Evolutionary conservation across 2,888 invertebrate genomes (phyloP), one percentile per base, ranked within the genome.

Genomic region (Timandra comae): DNA sequence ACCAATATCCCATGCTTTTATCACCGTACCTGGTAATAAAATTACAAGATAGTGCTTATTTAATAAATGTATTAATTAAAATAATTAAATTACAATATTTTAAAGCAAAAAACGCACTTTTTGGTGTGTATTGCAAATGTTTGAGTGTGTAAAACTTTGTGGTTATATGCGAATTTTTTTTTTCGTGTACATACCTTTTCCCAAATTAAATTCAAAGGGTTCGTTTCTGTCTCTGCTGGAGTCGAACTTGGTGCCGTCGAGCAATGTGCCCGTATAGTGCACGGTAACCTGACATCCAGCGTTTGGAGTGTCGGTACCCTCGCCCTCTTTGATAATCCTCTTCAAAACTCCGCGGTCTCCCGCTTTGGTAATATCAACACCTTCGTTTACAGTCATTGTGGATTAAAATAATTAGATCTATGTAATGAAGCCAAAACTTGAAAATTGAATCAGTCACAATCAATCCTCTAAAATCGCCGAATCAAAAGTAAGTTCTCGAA

Each of bases 1-100:
- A 13, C 97, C 98, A 46, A 95, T 88, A 60, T 99, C 98, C 94
- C 98, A 99, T 76, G 92, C 97, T 82, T 94, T 94, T 45, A 98
- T 97, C 1, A 98, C 97, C 30, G 79, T 77, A 0, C 91, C 94
- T 94, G 53, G 21, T 29, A 35, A 35, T 27, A 28, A 30, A 33
- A 34, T n/a, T 12, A 20, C 6, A 25, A n/a, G n/a, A n/a, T n/a
- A n/a, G n/a, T n/a, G n/a, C n/a, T n/a, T n/a, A n/a, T n/a, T n/a
- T n/a, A n/a, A n/a, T n/a, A n/a, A n/a, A n/a, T n/a, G n/a, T n/a
- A n/a, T n/a, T n/a, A n/a, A n/a, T n/a, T n/a, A n/a, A n/a, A n/a
- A n/a, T n/a, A n/a, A n/a, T n/a, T n/a, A n/a, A n/a, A n/a, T n/a
- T n/a, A n/a, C n/a, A n/a, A n/a, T n/a, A n/a, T n/a, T n/a, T n/a